Evolutionary conservation across 2,797 vertebrate genomes (phyloP).

Genomic region (Alcedo quadribrachys): DNA sequence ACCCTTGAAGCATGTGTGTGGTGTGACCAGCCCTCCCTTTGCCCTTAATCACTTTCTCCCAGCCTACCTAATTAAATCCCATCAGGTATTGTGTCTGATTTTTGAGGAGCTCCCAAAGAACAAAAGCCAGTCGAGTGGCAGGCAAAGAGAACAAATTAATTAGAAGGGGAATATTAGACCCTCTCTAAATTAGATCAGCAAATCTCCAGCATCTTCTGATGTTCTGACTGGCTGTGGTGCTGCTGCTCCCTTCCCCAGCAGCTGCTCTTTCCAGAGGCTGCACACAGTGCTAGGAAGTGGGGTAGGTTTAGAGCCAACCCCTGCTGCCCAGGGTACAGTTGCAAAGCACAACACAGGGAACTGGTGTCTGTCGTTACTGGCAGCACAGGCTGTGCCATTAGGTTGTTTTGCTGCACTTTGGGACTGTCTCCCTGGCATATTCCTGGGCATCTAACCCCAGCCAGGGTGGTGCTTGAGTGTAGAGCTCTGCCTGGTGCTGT

Average conservation of each 20-base stretch:
- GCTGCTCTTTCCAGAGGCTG: background rate
- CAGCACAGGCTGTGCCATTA: background rate
- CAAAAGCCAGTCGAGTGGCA: background rate
- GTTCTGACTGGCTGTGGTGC: background rate
- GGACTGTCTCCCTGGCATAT: background rate
- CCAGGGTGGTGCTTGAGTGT: background rate
- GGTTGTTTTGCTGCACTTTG: background rate
- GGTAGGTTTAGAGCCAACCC: background rate
- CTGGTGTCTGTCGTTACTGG: background rate
- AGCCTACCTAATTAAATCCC: conserved; percentile 56
- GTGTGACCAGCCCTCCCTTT: background rate
- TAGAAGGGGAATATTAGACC: conserved; percentile 26
- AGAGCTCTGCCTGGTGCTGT: background rate
- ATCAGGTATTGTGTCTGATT: conserved; percentile 56
- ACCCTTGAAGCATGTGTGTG: background rate
- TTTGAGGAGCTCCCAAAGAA: conserved; percentile 48
- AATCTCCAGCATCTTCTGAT: background rate
- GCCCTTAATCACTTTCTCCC: conserved; percentile 52
- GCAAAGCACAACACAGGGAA: background rate
- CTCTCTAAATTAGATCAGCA: conserved; percentile 34
- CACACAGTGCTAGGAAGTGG: background rate
- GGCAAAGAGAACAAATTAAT: conserved; percentile 45
- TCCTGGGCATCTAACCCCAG: background rate
- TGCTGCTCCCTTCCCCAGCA: background rate
- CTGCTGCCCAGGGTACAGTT: background rate